A percentile compares a stretch with the other conserved stretches of the same genome.
These are phyloP conservation scores for Aromia moschata DNA, from an alignment of 2,888 invertebrate species.

Conservation along the genomic window DNA sequence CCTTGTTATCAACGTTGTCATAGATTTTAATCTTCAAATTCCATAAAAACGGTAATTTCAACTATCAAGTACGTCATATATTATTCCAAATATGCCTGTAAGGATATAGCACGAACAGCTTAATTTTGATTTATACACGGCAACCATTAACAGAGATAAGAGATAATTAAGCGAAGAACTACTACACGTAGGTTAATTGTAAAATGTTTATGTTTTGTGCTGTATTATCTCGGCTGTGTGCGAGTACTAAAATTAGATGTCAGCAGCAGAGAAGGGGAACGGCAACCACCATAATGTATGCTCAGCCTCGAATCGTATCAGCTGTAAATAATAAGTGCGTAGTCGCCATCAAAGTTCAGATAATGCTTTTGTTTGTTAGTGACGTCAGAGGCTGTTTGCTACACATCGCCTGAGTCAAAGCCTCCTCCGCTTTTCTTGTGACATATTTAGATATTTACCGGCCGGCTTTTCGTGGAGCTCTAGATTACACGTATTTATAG, in stretches of 20 bases:
- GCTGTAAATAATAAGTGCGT: slow-evolving; percentile 30
- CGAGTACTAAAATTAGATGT: slow-evolving; percentile 9
- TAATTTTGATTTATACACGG: too few relatives aligned
- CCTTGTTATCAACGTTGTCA: too few relatives aligned
- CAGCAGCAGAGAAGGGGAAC: background rate
- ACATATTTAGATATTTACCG: slow-evolving; percentile 26
- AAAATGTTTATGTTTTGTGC: slow-evolving; percentile 4
- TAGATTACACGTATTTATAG: slow-evolving; percentile 22
- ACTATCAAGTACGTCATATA: too few relatives aligned
- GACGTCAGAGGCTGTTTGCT: slow-evolving; percentile 24
- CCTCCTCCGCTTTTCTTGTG: slow-evolving; percentile 18
- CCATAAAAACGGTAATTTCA: too few relatives aligned
- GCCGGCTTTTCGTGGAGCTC: slow-evolving; percentile 20
- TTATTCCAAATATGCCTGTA: too few relatives aligned
- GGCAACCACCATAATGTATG: background rate
- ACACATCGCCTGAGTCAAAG: slow-evolving; percentile 13
- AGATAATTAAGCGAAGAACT: too few relatives aligned
- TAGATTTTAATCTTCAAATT: too few relatives aligned
- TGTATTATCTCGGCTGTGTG: background rate
- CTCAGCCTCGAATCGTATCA: slow-evolving; percentile 22
- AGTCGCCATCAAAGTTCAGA: slow-evolving; percentile 23
- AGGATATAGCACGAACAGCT: too few relatives aligned
- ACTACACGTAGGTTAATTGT: slow-evolving; percentile 1
- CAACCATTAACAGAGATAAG: too few relatives aligned
- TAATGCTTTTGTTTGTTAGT: slow-evolving; percentile 27